phyloP scores from a whole-genome alignment of 2,888 invertebrate genomes.

The Graphium colonna region DNA sequence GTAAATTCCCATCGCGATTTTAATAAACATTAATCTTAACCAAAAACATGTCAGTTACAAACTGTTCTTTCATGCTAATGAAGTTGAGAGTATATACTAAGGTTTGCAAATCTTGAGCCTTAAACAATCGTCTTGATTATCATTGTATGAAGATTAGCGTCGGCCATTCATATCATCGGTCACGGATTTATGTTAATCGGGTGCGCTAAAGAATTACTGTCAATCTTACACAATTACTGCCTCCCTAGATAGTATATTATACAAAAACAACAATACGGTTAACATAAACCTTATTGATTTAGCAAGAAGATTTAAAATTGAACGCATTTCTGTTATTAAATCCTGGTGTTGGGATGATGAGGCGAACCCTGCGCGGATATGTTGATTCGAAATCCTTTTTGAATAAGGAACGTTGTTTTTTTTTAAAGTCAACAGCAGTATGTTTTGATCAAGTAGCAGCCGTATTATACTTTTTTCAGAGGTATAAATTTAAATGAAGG shows the following conservation, averaged over 20 bases:
- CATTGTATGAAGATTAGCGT: slow-evolving; percentile 19
- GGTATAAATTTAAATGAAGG: slow-evolving; percentile 14
- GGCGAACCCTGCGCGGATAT: slow-evolving; percentile 17
- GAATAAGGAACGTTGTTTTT: slow-evolving; percentile 17
- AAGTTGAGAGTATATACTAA: slow-evolving; percentile 3
- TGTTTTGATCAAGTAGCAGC: slow-evolving; percentile 15
- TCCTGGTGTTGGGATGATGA: slow-evolving; percentile 11
- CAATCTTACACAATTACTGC: slow-evolving; percentile 19
- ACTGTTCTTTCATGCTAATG: neutral
- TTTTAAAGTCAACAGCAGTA: slow-evolving; percentile 8
- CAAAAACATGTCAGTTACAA: neutral
- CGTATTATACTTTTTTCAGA: no score
- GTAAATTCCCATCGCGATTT: no score
- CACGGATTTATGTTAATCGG: slow-evolving; percentile 21
- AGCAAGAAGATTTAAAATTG: neutral
- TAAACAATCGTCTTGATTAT: slow-evolving; percentile 18
- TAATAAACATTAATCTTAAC: no score
- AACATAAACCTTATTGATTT: neutral
- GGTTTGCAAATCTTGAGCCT: slow-evolving; percentile 11
- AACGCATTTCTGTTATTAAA: neutral
- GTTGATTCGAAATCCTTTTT: slow-evolving; percentile 24
- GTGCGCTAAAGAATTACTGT: slow-evolving; percentile 21
- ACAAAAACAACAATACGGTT: neutral
- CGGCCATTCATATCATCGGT: slow-evolving; percentile 19
- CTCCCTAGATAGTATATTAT: slow-evolving; percentile 14